These are phyloP conservation scores for Upupa epops DNA, from an alignment of 2,113 vertebrate genomes.

Conservation along the genomic window DNA sequence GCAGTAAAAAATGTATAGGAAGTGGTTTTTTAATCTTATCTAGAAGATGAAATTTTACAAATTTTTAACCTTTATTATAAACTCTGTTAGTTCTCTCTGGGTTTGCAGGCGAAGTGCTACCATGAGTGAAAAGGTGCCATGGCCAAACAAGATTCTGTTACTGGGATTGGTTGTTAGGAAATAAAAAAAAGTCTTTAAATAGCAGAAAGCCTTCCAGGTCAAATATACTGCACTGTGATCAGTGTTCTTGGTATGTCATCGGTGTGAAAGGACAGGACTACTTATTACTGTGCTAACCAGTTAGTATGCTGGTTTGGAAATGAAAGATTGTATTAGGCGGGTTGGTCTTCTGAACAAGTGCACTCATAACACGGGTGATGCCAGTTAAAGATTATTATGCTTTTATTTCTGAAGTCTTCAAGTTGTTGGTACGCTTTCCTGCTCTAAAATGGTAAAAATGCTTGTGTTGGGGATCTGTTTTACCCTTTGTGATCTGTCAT, in stretches of 20 bases:
- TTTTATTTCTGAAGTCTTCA: neutral
- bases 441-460: neutral
- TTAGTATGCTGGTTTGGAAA: neutral
- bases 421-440: neutral
- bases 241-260: neutral
- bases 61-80: neutral
- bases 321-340: neutral
- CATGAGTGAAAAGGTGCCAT: neutral
- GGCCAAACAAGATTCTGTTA: neutral
- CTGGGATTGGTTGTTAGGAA: neutral
- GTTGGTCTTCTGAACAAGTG: neutral
- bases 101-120: neutral
- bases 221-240: neutral
- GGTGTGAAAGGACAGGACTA: neutral
- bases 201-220: neutral
- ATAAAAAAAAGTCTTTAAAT: neutral
- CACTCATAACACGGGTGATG: fast-evolving
- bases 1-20: neutral
- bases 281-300: neutral
- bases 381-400: neutral
- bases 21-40: no score
- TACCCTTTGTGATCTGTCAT: neutral
- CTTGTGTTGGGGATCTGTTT: neutral
- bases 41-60: neutral
- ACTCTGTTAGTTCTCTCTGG: neutral